Percentiles rank a stretch among this genome's conserved stretches.
These are phyloP conservation scores for Oikopleura vanhoeffeni DNA, from an alignment of 23 tunicate species.

Conservation along the genomic window DNA sequence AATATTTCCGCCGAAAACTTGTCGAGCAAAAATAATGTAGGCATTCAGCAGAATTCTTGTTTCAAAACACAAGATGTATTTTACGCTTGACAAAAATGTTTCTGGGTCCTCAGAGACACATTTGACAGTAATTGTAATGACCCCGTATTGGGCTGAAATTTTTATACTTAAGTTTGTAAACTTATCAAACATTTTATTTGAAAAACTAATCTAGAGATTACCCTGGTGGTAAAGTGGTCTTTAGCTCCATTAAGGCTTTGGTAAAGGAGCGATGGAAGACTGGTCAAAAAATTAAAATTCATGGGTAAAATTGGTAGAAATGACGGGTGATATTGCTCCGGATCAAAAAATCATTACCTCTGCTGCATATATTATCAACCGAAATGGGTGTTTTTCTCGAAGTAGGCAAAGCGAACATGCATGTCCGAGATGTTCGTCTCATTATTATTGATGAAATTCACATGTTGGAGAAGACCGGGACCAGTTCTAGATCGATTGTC, in stretches of 20 bases:
- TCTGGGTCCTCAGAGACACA: too few species aligned
- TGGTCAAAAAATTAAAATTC: constrained; percentile 45
- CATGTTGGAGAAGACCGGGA: constrained; percentile 80
- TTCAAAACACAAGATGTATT: too few species aligned
- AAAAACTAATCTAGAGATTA: too few species aligned
- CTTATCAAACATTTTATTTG: too few species aligned
- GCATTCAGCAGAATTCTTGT: too few species aligned
- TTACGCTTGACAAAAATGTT: too few species aligned
- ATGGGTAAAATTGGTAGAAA: constrained; percentile 51
- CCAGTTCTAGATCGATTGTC: constrained; percentile 71
- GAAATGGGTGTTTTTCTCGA: constrained; percentile 71
- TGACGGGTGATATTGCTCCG: constrained; percentile 95
- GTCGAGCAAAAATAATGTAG: too few species aligned
- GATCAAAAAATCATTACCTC: constrained; percentile 73
- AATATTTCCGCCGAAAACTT: too few species aligned
- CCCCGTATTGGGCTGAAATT: too few species aligned
- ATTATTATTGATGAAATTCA: constrained; percentile 91
- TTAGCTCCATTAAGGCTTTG: constrained; percentile 77
- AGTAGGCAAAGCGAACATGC: constrained; percentile 84
- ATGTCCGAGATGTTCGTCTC: constrained; percentile 75
- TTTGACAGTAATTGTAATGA: too few species aligned
- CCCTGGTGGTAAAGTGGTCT: constrained; percentile 69
- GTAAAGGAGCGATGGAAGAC: constrained; percentile 81
- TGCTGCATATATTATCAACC: constrained; percentile 80
- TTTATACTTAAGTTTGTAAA: too few species aligned